phyloP scores from a whole-genome alignment of 2,113 vertebrate species.

The Cairina moschata region DNA sequence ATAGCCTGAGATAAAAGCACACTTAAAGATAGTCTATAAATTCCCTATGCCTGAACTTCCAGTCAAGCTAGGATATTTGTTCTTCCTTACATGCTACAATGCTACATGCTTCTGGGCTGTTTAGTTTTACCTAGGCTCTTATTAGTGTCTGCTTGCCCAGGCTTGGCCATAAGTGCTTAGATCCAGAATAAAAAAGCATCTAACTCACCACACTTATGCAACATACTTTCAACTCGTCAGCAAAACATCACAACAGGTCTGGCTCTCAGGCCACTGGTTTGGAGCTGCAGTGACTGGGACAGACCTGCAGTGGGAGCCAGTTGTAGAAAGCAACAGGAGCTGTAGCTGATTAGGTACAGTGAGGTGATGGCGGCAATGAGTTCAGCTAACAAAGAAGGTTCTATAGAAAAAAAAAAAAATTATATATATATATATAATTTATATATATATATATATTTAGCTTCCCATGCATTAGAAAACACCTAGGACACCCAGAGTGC shows the following conservation, averaged over 20 bases:
- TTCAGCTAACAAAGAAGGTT: neutral
- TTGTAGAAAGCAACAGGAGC: neutral
- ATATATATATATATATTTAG: neutral
- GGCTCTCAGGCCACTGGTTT: neutral
- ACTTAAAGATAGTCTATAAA: neutral
- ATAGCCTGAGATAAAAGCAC: neutral
- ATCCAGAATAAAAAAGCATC: neutral
- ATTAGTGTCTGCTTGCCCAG: neutral
- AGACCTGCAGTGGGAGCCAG: neutral
- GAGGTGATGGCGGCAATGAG: neutral
- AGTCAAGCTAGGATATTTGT: neutral
- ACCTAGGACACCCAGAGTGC: neutral
- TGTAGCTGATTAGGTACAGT: neutral
- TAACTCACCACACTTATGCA: neutral
- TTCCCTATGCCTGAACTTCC: neutral
- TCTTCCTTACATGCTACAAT: neutral
- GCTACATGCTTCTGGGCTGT: rapidly evolving
- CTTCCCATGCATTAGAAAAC: neutral
- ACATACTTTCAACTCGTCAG: neutral
- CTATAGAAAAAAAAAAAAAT: neutral
- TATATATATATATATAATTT: too few species aligned
- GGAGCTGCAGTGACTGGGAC: neutral
- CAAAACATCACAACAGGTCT: neutral
- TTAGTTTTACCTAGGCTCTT: neutral
- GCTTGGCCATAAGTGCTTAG: neutral